A percentile compares a stretch with the other conserved stretches of the same genome.
Conservation (phyloP, 2,797 vertebrate genomes). For the Pteronotus mesoamericanus region DNA sequence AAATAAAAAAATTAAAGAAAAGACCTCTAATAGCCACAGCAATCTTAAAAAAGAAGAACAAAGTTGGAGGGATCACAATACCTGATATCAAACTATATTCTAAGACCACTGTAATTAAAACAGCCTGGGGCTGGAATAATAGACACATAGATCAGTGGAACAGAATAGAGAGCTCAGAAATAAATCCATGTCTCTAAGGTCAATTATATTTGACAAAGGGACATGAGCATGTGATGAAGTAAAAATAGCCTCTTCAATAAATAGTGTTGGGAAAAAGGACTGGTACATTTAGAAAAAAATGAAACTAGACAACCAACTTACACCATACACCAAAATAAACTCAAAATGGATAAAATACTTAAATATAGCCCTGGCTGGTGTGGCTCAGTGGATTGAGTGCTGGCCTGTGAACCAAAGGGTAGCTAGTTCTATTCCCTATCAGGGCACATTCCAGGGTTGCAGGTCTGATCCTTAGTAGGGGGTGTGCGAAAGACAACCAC, state of each 20-base stretch:
- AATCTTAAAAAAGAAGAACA: not conserved
- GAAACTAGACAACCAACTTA: not conserved
- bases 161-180: not conserved
- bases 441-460: too few species aligned
- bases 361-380: too few species aligned
- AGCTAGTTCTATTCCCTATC: too few species aligned
- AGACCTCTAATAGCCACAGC: not conserved
- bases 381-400: too few species aligned
- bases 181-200: not conserved
- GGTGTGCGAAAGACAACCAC: too few species aligned
- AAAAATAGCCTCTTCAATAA: not conserved
- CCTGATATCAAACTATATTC: not conserved
- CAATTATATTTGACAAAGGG: not conserved
- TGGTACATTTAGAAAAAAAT: not conserved
- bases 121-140: not conserved
- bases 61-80: not conserved
- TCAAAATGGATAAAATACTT: not conserved
- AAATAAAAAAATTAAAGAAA: not conserved
- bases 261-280: not conserved
- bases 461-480: too few species aligned
- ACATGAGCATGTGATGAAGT: not conserved
- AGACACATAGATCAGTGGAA: not conserved
- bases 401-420: too few species aligned
- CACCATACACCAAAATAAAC: not conserved
- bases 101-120: not conserved